Base-by-base conservation (phyloP, 2,113 vertebrate genomes). In the Gambusia affinis region DNA sequence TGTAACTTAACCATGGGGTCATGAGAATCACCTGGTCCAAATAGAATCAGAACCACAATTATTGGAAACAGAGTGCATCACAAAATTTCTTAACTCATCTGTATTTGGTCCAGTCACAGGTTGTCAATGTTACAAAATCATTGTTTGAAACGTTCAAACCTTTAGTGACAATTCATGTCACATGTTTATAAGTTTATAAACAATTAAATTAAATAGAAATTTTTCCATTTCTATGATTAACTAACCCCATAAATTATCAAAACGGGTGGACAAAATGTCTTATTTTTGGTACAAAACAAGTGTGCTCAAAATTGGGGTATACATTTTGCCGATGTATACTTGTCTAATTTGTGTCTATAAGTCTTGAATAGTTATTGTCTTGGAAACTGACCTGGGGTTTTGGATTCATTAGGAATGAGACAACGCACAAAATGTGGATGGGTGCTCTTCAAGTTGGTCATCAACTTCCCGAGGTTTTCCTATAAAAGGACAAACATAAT, bases 351-450 rank as follows among this genome's bases (percentile, higher is more conserved):
- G 57, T 71, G 22, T 47, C 30, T 71, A 11, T 12, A 31, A 51
- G 47, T 0, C 37, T 15, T 8, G 51, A 3, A 54, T 4, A 57
- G 33, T 17, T 31, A 27, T 3, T 22, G 39, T 4, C 60, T 5
- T 17, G 44, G 51, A 33, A 24, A 5, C 72, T 67, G 42, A 96
- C 97, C 97, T 68, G 97, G 97, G 60, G 97, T 98, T 86, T 98
- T 98, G 64, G 96, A 95, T 87, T 98, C 97, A 82, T 98, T 98
- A 66, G 97, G 97, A 91, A 98, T 98, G 74, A 98, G 84, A 28
- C 97, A 98, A 0, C 97, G 95, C 24, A 98, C 97, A 85, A 98
- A 98, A 71, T 98, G 97, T 60, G 97, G 97, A 73, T 98, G 97
- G 68, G 97, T 98, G 85, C 96, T 95, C 64, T 93, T 95, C 61